phyloP scores from a whole-genome alignment of 92 coral and sea anemone species.

The Zoanthus gigantus region DNA sequence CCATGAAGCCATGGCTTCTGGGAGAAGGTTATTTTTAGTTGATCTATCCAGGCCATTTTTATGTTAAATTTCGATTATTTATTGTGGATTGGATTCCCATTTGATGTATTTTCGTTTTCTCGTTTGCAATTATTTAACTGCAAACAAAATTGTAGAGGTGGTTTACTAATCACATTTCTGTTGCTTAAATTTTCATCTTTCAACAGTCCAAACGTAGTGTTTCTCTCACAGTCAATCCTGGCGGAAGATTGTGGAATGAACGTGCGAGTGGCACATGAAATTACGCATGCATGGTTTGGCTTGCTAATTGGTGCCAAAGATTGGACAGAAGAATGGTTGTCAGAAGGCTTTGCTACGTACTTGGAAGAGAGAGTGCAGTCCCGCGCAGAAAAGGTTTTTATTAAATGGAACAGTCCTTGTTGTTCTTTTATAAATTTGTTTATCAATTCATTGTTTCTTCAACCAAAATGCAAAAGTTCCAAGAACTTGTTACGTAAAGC shows the following conservation, averaged over 20 bases:
- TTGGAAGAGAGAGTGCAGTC: slow-evolving; percentile 93
- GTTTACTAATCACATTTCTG: too few relatives aligned
- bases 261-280: slow-evolving; percentile 95
- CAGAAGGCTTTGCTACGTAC: slow-evolving; percentile 96
- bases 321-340: slow-evolving; percentile 99
- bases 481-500: neutral
- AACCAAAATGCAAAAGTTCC: neutral
- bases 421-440: neutral
- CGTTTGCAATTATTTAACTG: too few relatives aligned
- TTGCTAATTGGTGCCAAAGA: slow-evolving; percentile 95
- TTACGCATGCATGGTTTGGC: slow-evolving; percentile 99
- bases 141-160: too few relatives aligned
- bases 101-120: too few relatives aligned
- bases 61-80: too few relatives aligned
- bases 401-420: neutral
- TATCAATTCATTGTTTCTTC: neutral
- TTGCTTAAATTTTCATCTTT: neutral
- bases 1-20: neutral
- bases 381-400: slow-evolving; percentile 77
- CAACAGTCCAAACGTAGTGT: slow-evolving; percentile 92
- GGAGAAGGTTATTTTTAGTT: neutral
- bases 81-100: too few relatives aligned
- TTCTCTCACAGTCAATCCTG: slow-evolving; percentile 96
- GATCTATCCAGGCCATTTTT: neutral
- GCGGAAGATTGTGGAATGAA: slow-evolving; percentile 95